Base-by-base conservation (phyloP, 2,113 vertebrate species). In the Monopterus albus region DNA sequence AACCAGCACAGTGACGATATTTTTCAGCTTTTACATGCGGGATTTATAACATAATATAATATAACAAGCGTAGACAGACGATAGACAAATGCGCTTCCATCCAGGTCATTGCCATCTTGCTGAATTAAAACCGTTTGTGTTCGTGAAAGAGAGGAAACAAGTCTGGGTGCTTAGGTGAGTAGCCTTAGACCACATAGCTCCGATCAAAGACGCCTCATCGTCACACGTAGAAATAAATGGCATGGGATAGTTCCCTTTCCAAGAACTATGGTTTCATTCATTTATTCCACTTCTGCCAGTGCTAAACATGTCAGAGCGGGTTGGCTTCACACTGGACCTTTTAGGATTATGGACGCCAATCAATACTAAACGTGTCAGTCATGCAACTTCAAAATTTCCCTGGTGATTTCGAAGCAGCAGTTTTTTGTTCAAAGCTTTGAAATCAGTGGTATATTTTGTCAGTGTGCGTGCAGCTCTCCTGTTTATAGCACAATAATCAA, bases 401-500 rank as follows among this genome's bases (percentile, higher is more conserved):
- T 57, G 56, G 20, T 38, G 2, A 29, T 45, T 70, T n/a, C 49
- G 45, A 67, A 39, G 33, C 49, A 53, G 36, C 7, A 12, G 5
- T 35, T 69, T 35, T 69, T 7, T 23, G 29, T 21, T 60, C 1
- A 57, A 11, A 68, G 38, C n/a, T 42, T 67, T 67, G 31, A 50
- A 40, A 29, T 29, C 33, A 25, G 36, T 29, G 40, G 33, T 39
- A 42, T 55, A 50, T 67, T 63, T 66, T 70, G 33, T 69, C 50
- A 46, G 26, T 28, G 57, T n/a, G 29, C 33, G 8, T n/a, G 23
- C 65, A 56, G 39, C 29, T 49, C 50, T 70, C 29, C 25, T 52
- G 60, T 74, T 75, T 58, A 76, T 62, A 49, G 56, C 3, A 43
- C 35, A 58, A 49, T 36, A 46, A 72, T 83, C 55, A 66, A 53